Percentiles rank a stretch among this genome's conserved stretches.
Conservation (phyloP, 2,797 vertebrate genomes). For the Chelidonichthys spinosus region DNA sequence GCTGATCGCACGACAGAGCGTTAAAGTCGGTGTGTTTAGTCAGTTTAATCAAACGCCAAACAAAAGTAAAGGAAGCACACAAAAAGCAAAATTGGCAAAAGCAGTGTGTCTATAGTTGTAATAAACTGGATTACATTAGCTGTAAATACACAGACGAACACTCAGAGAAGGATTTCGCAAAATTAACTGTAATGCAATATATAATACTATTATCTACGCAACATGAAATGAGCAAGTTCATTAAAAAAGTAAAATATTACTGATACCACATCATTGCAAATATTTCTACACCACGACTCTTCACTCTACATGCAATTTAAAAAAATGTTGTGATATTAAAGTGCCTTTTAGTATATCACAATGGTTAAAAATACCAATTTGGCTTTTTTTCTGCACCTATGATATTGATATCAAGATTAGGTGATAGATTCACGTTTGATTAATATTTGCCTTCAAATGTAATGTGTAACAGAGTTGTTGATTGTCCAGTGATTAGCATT, state of each 20-base stretch:
- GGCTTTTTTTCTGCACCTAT: constrained; percentile 11
- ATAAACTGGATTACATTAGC: not conserved
- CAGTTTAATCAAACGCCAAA: not conserved
- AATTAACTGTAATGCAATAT: not conserved
- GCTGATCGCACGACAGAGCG: constrained; percentile 10
- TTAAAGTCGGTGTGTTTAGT: constrained; percentile 7
- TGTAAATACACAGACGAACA: not conserved
- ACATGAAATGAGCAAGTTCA: not conserved
- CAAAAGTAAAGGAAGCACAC: not conserved
- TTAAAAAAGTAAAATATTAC: not conserved
- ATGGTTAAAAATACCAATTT: constrained; percentile 24
- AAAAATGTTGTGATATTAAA: constrained; percentile 29
- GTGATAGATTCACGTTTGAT: constrained; percentile 12
- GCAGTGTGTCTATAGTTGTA: not conserved
- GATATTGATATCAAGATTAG: constrained; percentile 19
- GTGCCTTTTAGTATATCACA: constrained; percentile 65
- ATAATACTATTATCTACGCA: not conserved
- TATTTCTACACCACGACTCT: constrained; percentile 7
- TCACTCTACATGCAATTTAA: constrained; percentile 1
- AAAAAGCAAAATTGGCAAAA: too few species aligned
- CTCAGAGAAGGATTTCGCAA: not conserved
- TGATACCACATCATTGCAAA: not conserved
- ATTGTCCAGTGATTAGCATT: not conserved
- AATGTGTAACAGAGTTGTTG: constrained; percentile 8
- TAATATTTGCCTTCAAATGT: not conserved